phyloP scores from a whole-genome alignment of 2,888 invertebrate species.

The Rosalia funebris region DNA sequence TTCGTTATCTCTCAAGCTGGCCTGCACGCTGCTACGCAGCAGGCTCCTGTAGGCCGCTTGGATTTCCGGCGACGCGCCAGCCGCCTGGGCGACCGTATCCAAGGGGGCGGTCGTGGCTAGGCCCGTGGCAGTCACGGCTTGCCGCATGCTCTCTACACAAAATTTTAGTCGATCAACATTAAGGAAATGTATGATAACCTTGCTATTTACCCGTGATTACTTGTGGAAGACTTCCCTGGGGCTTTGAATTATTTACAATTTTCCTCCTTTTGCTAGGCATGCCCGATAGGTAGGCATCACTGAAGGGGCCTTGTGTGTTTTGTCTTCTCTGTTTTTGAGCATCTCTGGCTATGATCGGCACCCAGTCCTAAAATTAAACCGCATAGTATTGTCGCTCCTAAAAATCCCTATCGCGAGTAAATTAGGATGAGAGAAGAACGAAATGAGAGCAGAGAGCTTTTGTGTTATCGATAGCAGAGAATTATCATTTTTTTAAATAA shows the following conservation, averaged over 20 bases:
- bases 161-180: conserved; percentile 14
- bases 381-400: too few relatives aligned
- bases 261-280: conserved; percentile 91
- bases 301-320: conserved; percentile 72
- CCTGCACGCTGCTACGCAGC: conserved; percentile 64
- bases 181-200: too few relatives aligned
- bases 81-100: conserved; percentile 66
- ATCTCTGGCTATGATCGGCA: conserved; percentile 87
- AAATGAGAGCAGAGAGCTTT: too few relatives aligned
- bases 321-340: conserved; percentile 76
- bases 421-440: too few relatives aligned
- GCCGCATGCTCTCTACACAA: conserved; percentile 58
- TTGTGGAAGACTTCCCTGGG: conserved; percentile 62
- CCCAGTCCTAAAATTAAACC: conserved; percentile 74
- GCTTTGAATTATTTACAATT: conserved; percentile 67
- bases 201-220: conserved; percentile 61
- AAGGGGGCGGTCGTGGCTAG: conserved; percentile 63
- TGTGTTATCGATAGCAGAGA: too few relatives aligned
- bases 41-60: conserved; percentile 68
- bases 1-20: conserved; percentile 65
- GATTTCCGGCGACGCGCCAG: conserved; percentile 64
- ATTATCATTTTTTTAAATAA: too few relatives aligned
- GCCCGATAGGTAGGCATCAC: conserved; percentile 90
- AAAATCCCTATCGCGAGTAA: too few relatives aligned
- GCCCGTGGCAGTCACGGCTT: conserved; percentile 67